Base-by-base conservation (phyloP, 2,888 invertebrate genomes). In the Hypena proboscidalis region DNA sequence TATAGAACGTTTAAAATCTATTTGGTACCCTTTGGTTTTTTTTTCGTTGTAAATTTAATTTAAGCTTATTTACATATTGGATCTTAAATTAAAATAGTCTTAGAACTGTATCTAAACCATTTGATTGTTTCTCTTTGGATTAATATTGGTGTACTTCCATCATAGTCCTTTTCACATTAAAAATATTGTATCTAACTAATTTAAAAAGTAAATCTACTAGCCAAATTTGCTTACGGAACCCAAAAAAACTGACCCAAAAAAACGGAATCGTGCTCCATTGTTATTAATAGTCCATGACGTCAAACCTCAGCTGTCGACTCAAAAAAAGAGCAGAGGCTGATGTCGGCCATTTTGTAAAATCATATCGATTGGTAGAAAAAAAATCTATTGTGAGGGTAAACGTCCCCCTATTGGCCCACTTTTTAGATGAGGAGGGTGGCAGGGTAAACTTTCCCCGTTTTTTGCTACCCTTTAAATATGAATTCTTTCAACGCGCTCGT, bases 301-400 rank as follows among this genome's bases (percentile, higher is more conserved):
- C 58, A 58, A 43, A 39, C 23, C 39, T 41, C 46, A 58, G 60
- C 68, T 59, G 65, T 62, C 59, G 47, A 67, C 42, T 43, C 32
- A 58, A 69, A 70, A 57, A 58, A 65, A 71, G 58, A 50, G 58
- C 58, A 62, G 22, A 48, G 45, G 49, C 44, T 53, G 50, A 65
- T 54, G 61, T 78, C 82, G 67, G 88, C 90, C 90, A 90, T 90
- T 82, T 90, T 89, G 85, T 79, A 68, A 76, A 75, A 77, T 74
- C 70, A 64, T 81, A 89, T 88, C 82, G 87, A 90, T 90, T 90
- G 87, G 88, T 75, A 76, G 76, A 74, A 86, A 87, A n/a, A 88
- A 86, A 86, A 84, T 85, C 86, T 74, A 84, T 86, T 85, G 86
- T 85, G 59, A 59, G 53, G 63, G 70, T 62, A 75, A 79, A 73